Conservation (phyloP, 2,888 invertebrate species). For the Plagodis pulveraria region DNA sequence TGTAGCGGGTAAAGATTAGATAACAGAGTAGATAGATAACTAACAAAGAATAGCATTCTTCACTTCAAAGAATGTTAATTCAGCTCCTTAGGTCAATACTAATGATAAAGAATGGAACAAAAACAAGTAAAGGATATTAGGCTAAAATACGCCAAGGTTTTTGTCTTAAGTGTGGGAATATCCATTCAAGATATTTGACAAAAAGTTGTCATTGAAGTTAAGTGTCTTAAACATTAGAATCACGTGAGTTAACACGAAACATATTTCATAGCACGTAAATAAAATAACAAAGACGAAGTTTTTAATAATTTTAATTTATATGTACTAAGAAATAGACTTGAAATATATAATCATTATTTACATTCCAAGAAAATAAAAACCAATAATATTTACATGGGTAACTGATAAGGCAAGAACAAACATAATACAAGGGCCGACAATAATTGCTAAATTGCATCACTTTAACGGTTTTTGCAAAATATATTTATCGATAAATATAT, state of each 20-base stretch:
- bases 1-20: slow-evolving; percentile 51
- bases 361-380: too few species aligned
- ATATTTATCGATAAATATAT: too few species aligned
- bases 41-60: slow-evolving; percentile 39
- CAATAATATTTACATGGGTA: too few species aligned
- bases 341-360: too few species aligned
- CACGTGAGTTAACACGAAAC: slow-evolving; percentile 1
- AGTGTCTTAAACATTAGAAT: slow-evolving; percentile 1
- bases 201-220: slow-evolving; percentile 23
- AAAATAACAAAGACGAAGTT: too few species aligned
- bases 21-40: slow-evolving; percentile 37
- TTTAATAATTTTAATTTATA: too few species aligned
- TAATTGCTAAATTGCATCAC: too few species aligned
- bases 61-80: slow-evolving; percentile 34
- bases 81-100: slow-evolving; percentile 9
- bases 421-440: too few species aligned
- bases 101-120: slow-evolving; percentile 1
- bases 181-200: slow-evolving; percentile 14
- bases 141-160: slow-evolving; percentile 15
- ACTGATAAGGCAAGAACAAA: too few species aligned
- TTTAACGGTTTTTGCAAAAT: too few species aligned
- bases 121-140: background rate
- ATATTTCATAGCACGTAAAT: background rate
- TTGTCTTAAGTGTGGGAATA: slow-evolving; percentile 30
- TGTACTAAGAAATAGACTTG: too few species aligned